Evolutionary conservation across 2,888 invertebrate genomes (phyloP), one percentile per base, ranked within the genome.

Genomic region (Latrodectus hesperus): DNA sequence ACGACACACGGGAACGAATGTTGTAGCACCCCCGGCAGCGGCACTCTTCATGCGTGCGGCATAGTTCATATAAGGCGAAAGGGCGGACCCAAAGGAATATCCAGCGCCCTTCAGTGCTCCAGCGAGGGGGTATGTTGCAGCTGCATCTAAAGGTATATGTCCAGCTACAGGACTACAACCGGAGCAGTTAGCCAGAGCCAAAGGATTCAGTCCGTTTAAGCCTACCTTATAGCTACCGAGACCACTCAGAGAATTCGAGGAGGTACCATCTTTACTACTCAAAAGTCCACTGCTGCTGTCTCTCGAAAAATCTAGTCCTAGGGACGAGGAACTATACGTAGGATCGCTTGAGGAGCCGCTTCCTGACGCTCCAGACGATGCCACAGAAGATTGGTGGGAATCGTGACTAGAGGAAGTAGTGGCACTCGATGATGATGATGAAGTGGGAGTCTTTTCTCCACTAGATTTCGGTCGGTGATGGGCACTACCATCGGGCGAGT

Each of bases 21-120:
- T 96, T 92, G 98, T 98, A 51, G 96, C 96, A 84, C 98, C 98
- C 77, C 96, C 95, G 9, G 97, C 96, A 77, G 96, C 95, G 10
- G 97, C 96, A 1, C 97, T 97, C 93, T 98, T 97, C n/a, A 98
- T 96, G 90, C 98, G 94, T 89, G 97, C 96, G 89, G 97, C 96
- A 92, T 98, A 98, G 91, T 96, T 96, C 90, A 98, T 94, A 92
- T 97, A 98, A 0, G 97, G 96, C 0, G 97, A 91, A 94, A 93
- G 10, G 95, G 78, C 91, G 64, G 91, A 91, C 79, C 91, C 91
- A 89, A 82, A 90, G 17, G 88, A 91, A 90, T 86, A 91, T 52
- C 85, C 82, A 90, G 83, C 89, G 22, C 88, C 82, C 52, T 90
- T 89, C 9, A 88, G 67, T 12, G 89, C 78, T 26, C 78, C 74